phyloP scores from a whole-genome alignment of 2,113 vertebrate species.

The Origma solitaria region DNA sequence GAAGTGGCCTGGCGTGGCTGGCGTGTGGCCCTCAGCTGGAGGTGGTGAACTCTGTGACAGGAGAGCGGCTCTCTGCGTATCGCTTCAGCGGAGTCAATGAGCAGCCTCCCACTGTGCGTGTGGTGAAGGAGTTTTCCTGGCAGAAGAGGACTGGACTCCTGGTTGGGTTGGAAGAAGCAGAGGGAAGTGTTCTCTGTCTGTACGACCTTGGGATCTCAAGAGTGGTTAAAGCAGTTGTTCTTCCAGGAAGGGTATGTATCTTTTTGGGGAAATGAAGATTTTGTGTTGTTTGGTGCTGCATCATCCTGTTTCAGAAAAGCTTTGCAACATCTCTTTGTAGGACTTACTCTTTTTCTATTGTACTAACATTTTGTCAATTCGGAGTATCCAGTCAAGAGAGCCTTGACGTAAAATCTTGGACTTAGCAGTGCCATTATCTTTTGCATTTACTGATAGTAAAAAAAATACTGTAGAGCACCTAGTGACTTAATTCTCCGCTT shows the following conservation, averaged over 20 bases:
- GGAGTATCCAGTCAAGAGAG: background rate
- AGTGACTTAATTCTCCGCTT: background rate
- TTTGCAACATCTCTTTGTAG: background rate
- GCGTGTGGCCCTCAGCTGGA: slow-evolving; percentile 89
- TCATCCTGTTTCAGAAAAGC: background rate
- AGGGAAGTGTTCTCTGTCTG: slow-evolving; percentile 90
- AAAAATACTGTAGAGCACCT: background rate
- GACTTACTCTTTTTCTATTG: background rate
- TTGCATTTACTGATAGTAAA: background rate
- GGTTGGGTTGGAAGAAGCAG: slow-evolving; percentile 87
- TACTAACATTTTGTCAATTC: accelerated
- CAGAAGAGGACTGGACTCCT: slow-evolving; percentile 89
- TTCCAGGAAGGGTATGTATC: slow-evolving; percentile 86
- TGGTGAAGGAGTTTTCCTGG: slow-evolving; percentile 90
- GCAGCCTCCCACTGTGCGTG: slow-evolving; percentile 79
- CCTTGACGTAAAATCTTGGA: background rate
- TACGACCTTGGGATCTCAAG: slow-evolving; percentile 89
- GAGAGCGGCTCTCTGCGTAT: slow-evolving; percentile 87
- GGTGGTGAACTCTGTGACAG: slow-evolving; percentile 82
- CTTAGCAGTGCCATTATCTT: background rate
- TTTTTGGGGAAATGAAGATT: background rate
- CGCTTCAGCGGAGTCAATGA: slow-evolving; percentile 82
- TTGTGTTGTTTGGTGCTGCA: background rate
- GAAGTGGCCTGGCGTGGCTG: slow-evolving; percentile 83
- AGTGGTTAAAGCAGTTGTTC: slow-evolving; percentile 91